Base-by-base conservation (phyloP, 2,888 invertebrate species). In the Harpalus rubripes region DNA sequence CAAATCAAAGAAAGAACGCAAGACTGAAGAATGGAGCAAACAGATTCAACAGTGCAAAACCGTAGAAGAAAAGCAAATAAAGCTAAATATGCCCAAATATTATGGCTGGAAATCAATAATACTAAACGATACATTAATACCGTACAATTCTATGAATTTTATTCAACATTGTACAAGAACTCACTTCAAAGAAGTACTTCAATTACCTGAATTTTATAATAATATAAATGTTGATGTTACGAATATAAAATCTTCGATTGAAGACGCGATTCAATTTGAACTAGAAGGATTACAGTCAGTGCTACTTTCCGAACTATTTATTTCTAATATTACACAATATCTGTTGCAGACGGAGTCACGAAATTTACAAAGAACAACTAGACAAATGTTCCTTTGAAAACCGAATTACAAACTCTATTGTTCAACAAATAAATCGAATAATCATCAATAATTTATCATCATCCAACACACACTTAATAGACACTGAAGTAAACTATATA, bases 41-140 rank as follows among this genome's bases (percentile, higher is more conserved):
- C 92, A 93, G 88, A 93, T 97, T 12, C 93, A 93, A 89, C 90
- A 92, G 0, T 88, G 95, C 10, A 92, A 94, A 84, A 96, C 96
- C 0, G 93, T 97, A 0, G 97, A 98, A 91, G 96, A 97, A 90
- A 98, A 98, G 89, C 93, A 96, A 88, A 94, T 96, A 80, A 96
- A 95, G 87, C 88, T 97, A 26, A 97, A 97, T 90, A 95, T 97
- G 94, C 96, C 96, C 0, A 93, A 93, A 76, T 97, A 95, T 90
- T 97, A 96, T 90, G 97, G 97, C 0, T 97, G 94, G 92, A 93
- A 93, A 88, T 93, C 94, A 85, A 90, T 94, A 0, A 91, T 93
- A 88, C 89, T 97, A 3, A 90, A 91, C 1, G 96, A 96, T 89
- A 91, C 93, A 74, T 87, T 93, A 26, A 88, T 93, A 84, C 95